phyloP scores from a whole-genome alignment of 53 echinoderm and acorn worm species.

The Zoroaster sp. region DNA sequence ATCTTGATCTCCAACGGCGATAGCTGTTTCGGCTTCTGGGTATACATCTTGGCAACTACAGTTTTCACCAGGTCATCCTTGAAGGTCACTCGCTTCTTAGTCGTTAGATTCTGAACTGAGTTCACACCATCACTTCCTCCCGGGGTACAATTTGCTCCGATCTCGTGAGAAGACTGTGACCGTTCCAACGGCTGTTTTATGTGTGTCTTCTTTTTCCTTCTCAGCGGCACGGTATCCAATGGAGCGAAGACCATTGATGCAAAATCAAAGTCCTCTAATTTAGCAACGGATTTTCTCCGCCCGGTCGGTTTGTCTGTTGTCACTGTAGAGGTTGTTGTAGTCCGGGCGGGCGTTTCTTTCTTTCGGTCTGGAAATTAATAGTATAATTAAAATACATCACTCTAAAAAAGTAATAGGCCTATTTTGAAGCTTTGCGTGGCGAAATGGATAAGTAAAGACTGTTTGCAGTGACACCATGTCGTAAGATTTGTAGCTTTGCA shows the following conservation, averaged over 20 bases:
- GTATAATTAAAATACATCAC: too few relatives aligned
- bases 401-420: too few relatives aligned
- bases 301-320: not conserved
- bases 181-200: not conserved
- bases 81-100: conserved; percentile 12
- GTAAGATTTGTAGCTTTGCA: too few relatives aligned
- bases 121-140: not conserved
- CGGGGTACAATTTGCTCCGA: not conserved
- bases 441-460: too few relatives aligned
- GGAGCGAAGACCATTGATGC: conserved; percentile 39
- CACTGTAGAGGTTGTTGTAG: not conserved
- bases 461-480: too few relatives aligned
- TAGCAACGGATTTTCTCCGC: not conserved
- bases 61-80: not conserved
- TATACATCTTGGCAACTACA: too few relatives aligned
- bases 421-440: too few relatives aligned
- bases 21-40: not conserved
- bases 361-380: not conserved
- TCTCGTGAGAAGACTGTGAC: not conserved
- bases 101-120: not conserved
- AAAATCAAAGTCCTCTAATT: conserved; percentile 36
- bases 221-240: not conserved
- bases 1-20: not conserved
- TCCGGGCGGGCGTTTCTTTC: not conserved
- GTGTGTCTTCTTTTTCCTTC: not conserved